phyloP scores from a whole-genome alignment of 1,140 invertebrate genomes.

The Drosophila tani region DNA sequence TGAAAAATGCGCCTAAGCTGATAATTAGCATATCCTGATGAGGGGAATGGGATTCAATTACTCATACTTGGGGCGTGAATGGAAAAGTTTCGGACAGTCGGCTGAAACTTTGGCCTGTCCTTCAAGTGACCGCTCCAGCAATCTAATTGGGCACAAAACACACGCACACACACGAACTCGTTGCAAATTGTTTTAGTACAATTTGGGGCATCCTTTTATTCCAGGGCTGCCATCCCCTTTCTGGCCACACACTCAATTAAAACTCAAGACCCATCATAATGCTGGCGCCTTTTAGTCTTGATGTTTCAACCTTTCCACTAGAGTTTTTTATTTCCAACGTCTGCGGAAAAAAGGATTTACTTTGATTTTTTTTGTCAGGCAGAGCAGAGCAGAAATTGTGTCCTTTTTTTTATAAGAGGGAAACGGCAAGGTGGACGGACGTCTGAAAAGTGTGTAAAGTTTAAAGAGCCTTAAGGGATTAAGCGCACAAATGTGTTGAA shows the following conservation, averaged over 20 bases:
- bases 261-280: constrained; percentile 83
- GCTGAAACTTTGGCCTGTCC: constrained; percentile 69
- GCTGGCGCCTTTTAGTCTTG: constrained; percentile 76
- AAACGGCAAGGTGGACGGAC: constrained; percentile 17
- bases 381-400: constrained; percentile 48
- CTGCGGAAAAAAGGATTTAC: constrained; percentile 70
- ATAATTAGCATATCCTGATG: constrained; percentile 72
- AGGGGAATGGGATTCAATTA: constrained; percentile 69
- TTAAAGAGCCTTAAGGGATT: constrained; percentile 85
- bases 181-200: constrained; percentile 80
- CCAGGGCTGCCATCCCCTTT: constrained; percentile 3
- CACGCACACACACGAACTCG: constrained; percentile 21
- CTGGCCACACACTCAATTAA: constrained; percentile 80
- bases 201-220: constrained; percentile 57
- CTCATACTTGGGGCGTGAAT: constrained; percentile 79
- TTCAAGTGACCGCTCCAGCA: constrained; percentile 77
- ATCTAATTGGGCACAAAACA: constrained; percentile 70
- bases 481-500: constrained; percentile 82
- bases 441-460: constrained; percentile 82
- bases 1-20: constrained; percentile 81
- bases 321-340: constrained; percentile 38
- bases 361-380: constrained; percentile 50
- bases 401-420: constrained; percentile 18
- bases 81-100: constrained; percentile 62
- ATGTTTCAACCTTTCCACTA: constrained; percentile 71